Conservation (phyloP, 2,888 invertebrate species). For the Caenorhabditis imperialis region DNA sequence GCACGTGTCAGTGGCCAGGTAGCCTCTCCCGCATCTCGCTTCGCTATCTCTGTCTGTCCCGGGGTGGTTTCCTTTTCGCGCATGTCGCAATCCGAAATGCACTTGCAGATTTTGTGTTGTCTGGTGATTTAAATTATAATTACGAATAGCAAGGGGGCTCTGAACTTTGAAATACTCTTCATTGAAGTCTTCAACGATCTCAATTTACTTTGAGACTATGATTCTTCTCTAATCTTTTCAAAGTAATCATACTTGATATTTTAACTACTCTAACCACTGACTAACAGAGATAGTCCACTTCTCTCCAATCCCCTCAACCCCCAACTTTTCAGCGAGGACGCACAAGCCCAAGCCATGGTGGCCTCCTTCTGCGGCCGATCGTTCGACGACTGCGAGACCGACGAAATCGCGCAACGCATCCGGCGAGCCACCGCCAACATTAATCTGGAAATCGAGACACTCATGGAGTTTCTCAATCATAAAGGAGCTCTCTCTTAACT, state of each 20-base stretch:
- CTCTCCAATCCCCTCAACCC: background rate
- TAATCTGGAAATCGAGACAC: constrained; percentile 78
- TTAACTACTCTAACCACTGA: too few species aligned
- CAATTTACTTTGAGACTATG: too few species aligned
- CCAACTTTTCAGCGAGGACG: constrained; percentile 74
- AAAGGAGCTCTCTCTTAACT: constrained; percentile 74
- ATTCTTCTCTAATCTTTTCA: too few species aligned
- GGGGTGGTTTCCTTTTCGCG: too few species aligned
- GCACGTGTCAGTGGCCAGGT: constrained; percentile 77
- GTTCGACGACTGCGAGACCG: constrained; percentile 78
- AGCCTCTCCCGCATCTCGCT: constrained; percentile 59
- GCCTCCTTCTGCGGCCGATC: constrained; percentile 78
- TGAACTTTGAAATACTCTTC: too few species aligned
- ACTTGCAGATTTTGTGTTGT: too few species aligned
- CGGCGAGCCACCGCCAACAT: constrained; percentile 78
- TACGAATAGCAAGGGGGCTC: too few species aligned
- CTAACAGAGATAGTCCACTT: too few species aligned
- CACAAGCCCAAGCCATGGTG: constrained; percentile 78
- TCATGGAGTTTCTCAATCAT: constrained; percentile 77
- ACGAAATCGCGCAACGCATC: constrained; percentile 78
- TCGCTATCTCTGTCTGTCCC: constrained; percentile 24
- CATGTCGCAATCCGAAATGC: too few species aligned
- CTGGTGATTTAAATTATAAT: too few species aligned
- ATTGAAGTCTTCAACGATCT: too few species aligned
- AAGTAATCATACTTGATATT: too few species aligned